These are phyloP conservation scores for Lithophane socia DNA, from an alignment of 2,888 invertebrate species.

Conservation along the genomic window DNA sequence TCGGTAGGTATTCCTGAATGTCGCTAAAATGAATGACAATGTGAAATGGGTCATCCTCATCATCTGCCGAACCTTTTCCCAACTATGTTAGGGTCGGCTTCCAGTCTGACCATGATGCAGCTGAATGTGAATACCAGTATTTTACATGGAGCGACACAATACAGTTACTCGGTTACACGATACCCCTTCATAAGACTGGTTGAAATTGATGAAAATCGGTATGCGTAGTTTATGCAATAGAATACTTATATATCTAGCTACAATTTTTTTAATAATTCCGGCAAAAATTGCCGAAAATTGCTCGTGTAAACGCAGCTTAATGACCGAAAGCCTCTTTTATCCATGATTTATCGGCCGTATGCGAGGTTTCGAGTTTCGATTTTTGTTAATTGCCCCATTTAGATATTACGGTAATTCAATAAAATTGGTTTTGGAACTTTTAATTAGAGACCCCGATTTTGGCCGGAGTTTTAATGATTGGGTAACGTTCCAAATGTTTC, in stretches of 20 bases:
- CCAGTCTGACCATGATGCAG: not conserved
- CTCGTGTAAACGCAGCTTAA: not conserved
- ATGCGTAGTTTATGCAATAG: not conserved
- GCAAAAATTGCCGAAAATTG: not conserved
- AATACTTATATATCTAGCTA: not conserved
- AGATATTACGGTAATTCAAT: slow-evolving; percentile 58
- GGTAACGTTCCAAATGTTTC: slow-evolving; percentile 32
- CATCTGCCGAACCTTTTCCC: not conserved
- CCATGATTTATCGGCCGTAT: slow-evolving; percentile 55
- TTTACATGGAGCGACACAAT: not conserved
- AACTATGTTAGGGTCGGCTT: not conserved
- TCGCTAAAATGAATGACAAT: not conserved
- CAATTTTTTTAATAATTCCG: not conserved
- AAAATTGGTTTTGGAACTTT: slow-evolving; percentile 58
- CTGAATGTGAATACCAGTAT: not conserved
- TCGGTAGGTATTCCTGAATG: not conserved
- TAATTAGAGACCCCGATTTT: slow-evolving; percentile 55
- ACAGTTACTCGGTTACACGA: not conserved
- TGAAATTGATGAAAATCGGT: not conserved
- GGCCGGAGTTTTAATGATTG: slow-evolving; percentile 42
- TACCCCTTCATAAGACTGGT: not conserved
- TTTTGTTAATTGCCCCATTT: slow-evolving; percentile 65
- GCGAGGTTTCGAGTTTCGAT: slow-evolving; percentile 49
- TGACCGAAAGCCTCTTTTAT: slow-evolving; percentile 28
- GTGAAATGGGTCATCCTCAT: not conserved